phyloP scores from a whole-genome alignment of 2,888 invertebrate genomes.

The Sinotaia quadrata region DNA sequence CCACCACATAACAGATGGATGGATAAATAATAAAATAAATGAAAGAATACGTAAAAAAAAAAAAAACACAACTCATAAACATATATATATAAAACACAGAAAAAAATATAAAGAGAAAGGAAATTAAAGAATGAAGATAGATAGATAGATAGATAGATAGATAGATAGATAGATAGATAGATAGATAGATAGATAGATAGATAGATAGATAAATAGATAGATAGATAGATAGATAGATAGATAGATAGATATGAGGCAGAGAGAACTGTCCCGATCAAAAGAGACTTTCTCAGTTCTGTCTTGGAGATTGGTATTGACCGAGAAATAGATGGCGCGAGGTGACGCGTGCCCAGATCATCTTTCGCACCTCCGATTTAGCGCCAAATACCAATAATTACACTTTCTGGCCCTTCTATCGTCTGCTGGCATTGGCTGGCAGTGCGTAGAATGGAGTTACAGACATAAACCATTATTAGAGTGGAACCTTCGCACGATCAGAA shows the following conservation, averaged over 20 bases:
- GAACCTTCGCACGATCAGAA: conserved; percentile 3
- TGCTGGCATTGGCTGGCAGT: conserved; percentile 17
- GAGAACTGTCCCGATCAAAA: background rate
- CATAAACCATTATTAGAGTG: conserved; percentile 34
- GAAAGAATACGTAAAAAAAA: no score
- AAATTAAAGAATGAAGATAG: background rate
- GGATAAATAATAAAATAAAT: no score
- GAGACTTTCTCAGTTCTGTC: conserved; percentile 8
- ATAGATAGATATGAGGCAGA: no score
- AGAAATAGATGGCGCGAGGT: conserved; percentile 9
- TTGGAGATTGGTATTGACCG: conserved; percentile 9
- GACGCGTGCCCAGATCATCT: conserved; percentile 23
- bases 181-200: no score
- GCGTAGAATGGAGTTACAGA: conserved; percentile 31
- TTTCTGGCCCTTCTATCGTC: conserved; percentile 10
- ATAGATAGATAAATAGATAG: no score
- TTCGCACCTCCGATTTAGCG: conserved; percentile 29
- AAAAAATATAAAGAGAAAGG: no score
- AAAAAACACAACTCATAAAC: no score
- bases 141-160: no score
- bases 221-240: no score
- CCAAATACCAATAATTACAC: conserved; percentile 33
- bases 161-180: no score
- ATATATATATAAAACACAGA: no score
- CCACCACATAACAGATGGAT: no score